These are phyloP conservation scores for Halocynthia aurantium DNA, from an alignment of 23 tunicate genomes.

Conservation along the genomic window DNA sequence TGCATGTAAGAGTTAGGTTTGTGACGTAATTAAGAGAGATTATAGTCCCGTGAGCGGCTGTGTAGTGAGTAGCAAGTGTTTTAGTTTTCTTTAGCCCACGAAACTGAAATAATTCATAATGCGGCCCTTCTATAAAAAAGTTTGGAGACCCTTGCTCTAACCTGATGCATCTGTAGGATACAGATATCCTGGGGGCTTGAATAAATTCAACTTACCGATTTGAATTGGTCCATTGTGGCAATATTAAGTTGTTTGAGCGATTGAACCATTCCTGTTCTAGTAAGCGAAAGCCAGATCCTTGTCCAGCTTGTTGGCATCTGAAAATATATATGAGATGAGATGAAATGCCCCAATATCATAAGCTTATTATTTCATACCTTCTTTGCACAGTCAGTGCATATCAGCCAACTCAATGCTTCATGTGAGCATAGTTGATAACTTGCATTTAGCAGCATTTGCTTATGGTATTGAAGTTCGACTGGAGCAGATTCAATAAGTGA, in stretches of 20 bases:
- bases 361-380: conserved; percentile 27
- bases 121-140: not conserved
- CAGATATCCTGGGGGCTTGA: not conserved
- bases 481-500: conserved; percentile 13
- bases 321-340: not conserved
- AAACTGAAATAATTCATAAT: conserved; percentile 17
- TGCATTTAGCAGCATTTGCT: conserved; percentile 9
- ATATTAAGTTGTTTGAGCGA: conserved; percentile 17
- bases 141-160: not conserved
- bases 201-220: conserved; percentile 38
- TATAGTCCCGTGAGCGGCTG: not conserved
- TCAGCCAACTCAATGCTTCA: conserved; percentile 77
- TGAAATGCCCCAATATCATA: not conserved
- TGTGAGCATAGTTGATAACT: conserved; percentile 38
- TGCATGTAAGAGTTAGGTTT: no score
- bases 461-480: not conserved
- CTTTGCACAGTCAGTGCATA: conserved; percentile 57
- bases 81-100: conserved; percentile 28
- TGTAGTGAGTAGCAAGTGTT: conserved; percentile 29
- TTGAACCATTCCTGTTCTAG: conserved; percentile 7
- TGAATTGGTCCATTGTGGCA: conserved; percentile 49
- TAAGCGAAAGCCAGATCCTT: conserved; percentile 37
- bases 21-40: no score
- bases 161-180: not conserved
- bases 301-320: conserved; percentile 75